Evolutionary conservation across 1,140 invertebrate species (phyloP), one percentile per base, ranked within the genome.

Genomic region (Drosophila miranda): DNA sequence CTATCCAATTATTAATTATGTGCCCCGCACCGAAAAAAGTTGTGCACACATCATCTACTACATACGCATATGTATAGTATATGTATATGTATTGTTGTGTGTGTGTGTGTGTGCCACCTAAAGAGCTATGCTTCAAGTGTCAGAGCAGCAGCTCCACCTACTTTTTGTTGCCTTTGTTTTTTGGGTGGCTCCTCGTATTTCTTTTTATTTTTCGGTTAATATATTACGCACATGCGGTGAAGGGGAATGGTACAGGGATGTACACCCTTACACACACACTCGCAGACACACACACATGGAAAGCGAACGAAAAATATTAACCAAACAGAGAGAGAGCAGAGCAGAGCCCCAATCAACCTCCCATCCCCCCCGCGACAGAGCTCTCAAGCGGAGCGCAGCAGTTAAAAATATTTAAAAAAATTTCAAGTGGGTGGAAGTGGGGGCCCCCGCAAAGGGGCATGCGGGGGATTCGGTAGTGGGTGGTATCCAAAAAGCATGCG

Each of bases 331-430:
- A 1, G 34, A 38, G 11, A 13, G 38, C 21, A 28, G 11, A 21
- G 57, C 51, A 55, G 44, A 43, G 19, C 54, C 58, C 53, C 5
- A 9, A 8, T 6, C 30, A 23, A 8, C 30, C 11, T 34, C 38
- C 19, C 5, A 5, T 5, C 4, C 23, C 23, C 13, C 42, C 9
- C 11, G 14, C 3, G 11, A 13, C 6, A 38, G 26, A 23, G 50
- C 28, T 30, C 16, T 9, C 66, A 52, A 57, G 34, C 43, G 56
- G 45, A 67, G 80, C 75, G 76, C 74, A 80, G 81, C 81, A 80
- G 81, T 86, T 84, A 86, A 84, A 84, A 86, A 84, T 84, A 84
- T 84, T 84, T 84, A 71, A 84, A 84, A 81, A 84, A 84, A 64
- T 77, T 77, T 81, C 77, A 64, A 84, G 77, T 67, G 61, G 53